Evolutionary conservation across 2,888 invertebrate genomes (phyloP).

Genomic region (Drosophila colorata): DNA sequence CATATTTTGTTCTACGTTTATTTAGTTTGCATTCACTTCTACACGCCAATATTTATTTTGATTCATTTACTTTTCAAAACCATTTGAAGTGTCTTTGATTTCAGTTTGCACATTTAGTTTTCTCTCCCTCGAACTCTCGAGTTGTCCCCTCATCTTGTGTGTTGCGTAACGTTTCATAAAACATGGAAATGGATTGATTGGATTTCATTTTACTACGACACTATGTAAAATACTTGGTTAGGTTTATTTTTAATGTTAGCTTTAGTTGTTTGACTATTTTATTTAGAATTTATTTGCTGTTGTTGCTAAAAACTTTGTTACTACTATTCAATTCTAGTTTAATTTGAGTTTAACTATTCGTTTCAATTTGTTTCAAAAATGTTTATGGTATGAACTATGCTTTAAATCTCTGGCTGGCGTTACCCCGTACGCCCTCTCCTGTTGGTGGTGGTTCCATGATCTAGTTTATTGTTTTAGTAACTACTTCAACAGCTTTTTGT

Average conservation of each 20-base stretch:
- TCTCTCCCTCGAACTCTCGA: background rate
- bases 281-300: constrained; percentile 60
- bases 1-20: constrained; percentile 49
- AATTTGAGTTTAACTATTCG: constrained; percentile 65
- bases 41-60: constrained; percentile 59
- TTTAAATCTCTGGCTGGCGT: constrained; percentile 18
- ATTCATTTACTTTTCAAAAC: constrained; percentile 66
- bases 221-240: constrained; percentile 70
- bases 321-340: constrained; percentile 67
- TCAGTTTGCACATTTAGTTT: constrained; percentile 71
- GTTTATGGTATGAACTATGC: constrained; percentile 36
- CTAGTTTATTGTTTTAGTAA: constrained; percentile 14
- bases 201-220: constrained; percentile 41
- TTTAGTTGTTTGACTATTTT: constrained; percentile 62
- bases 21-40: constrained; percentile 28
- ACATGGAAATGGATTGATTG: constrained; percentile 58
- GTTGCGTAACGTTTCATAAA: constrained; percentile 65
- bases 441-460: constrained; percentile 35
- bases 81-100: constrained; percentile 72
- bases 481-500: constrained; percentile 11
- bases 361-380: constrained; percentile 64
- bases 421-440: constrained; percentile 18
- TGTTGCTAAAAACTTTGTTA: constrained; percentile 70
- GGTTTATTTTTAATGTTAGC: constrained; percentile 55
- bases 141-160: constrained; percentile 51